A percentile compares a stretch with the other conserved stretches of the same genome.
Evolutionary conservation across 2,797 vertebrate genomes (phyloP).

Genomic region (Manis pentadactyla): DNA sequence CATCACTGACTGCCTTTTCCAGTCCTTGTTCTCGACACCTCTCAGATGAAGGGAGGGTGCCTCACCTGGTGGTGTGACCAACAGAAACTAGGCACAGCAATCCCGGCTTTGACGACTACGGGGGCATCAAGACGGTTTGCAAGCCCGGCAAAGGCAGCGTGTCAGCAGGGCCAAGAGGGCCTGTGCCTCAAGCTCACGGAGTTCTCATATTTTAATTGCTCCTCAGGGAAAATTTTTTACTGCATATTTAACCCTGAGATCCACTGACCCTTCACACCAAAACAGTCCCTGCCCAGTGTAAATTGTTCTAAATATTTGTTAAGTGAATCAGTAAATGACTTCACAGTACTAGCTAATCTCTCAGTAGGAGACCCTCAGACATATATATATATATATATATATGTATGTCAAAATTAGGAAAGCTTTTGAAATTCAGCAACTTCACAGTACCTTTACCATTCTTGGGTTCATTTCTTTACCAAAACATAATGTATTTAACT

Average conservation of each 20-base stretch:
- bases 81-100: not conserved
- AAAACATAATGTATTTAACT: not conserved
- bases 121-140: rapidly evolving
- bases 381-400: not conserved
- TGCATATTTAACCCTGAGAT: not conserved
- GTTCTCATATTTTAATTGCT: not conserved
- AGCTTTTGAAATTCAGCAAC: not conserved
- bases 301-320: not conserved
- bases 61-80: not conserved
- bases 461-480: not conserved
- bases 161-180: rapidly evolving
- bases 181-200: rapidly evolving
- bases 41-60: not conserved
- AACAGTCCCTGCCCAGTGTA: not conserved
- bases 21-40: not conserved
- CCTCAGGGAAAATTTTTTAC: not conserved
- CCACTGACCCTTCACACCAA: not conserved
- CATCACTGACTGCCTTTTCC: rapidly evolving
- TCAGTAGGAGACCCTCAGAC: not conserved
- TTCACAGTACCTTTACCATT: not conserved
- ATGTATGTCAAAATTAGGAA: not conserved
- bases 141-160: rapidly evolving
- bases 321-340: not conserved
- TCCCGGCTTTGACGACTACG: rapidly evolving
- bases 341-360: not conserved